Base-by-base conservation (phyloP, 37 sponge, comb jelly and placozoan species). In the Axinella damicornis region DNA sequence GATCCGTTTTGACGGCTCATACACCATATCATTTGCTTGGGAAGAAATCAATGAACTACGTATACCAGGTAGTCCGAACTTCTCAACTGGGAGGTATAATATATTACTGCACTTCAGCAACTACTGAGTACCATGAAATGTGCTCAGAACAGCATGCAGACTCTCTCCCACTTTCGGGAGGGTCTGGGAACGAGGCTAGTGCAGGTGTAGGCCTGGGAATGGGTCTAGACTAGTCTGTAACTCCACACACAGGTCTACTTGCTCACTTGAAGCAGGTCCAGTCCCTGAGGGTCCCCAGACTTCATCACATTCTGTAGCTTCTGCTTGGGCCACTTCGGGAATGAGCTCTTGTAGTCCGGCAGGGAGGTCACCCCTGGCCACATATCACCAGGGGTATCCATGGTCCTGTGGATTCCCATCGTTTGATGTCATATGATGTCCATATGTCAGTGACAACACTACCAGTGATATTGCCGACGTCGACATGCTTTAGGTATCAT, bases 361-460 rank as follows among this genome's bases (percentile, higher is more conserved):
- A 98, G 82, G 16, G 82, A 57, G 17, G 94, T 76, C 35, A 96
- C 93, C 38, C 99, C 99, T 30, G 92, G 92, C 99, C 99, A 98
- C 31, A 84, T 65, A 15, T 98, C 99, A 87, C 92, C 95, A 32
- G 97, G 99, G 5, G 99, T 98, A 28, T 95, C 99, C 57, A 96
- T 73, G 12, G 99, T 98, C 16, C 98, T 95, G 77, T n/a, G n/a
- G n/a, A n/a, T n/a, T n/a, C n/a, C n/a, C n/a, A n/a, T 2, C 87
- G 31, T 12, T 6, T 36, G 73, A 38, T 40, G 54, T 46, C 46
- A 46, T n/a, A n/a, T n/a, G n/a, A n/a, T n/a, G n/a, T n/a, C n/a
- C n/a, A 46, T 46, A 46, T 9, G n/a, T n/a, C n/a, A n/a, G n/a
- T n/a, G n/a, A n/a, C n/a, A n/a, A n/a, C n/a, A n/a, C n/a, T n/a